These are phyloP conservation scores for Pedicia rivosa DNA, from an alignment of 2,888 invertebrate species.

Conservation along the genomic window DNA sequence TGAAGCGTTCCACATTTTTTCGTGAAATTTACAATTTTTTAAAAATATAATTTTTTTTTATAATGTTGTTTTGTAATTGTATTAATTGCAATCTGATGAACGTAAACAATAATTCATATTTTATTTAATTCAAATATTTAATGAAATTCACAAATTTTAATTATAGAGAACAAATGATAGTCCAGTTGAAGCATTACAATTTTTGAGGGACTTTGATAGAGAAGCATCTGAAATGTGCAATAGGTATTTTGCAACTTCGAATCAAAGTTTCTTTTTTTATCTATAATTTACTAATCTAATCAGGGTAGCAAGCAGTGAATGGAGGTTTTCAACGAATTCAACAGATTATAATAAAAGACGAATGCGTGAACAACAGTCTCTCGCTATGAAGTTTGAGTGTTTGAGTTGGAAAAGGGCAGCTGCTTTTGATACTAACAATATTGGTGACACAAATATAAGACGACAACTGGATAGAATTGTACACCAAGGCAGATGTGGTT, in stretches of 20 bases:
- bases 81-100: too few species aligned
- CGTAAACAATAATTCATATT: too few species aligned
- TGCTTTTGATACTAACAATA: conserved; percentile 47
- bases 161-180: conserved; percentile 22
- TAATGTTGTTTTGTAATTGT: too few species aligned
- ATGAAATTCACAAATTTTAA: background rate
- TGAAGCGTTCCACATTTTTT: conserved; percentile 44
- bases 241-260: conserved; percentile 23
- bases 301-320: conserved; percentile 51
- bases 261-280: background rate
- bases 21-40: too few species aligned
- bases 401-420: conserved; percentile 58
- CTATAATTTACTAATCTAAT: conserved; percentile 11
- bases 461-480: conserved; percentile 56
- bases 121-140: too few species aligned
- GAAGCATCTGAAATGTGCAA: conserved; percentile 60
- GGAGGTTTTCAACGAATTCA: conserved; percentile 63
- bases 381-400: conserved; percentile 56
- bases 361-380: conserved; percentile 54
- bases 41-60: too few species aligned
- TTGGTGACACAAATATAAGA: conserved; percentile 47
- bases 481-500: conserved; percentile 52
- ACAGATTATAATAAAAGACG: conserved; percentile 51
- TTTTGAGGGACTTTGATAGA: conserved; percentile 52
- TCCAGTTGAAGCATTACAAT: conserved; percentile 49